A percentile compares a stretch with the other conserved stretches of the same genome.
Conservation (phyloP, 2,888 invertebrate genomes). For the Leistus spinibarbis region DNA sequence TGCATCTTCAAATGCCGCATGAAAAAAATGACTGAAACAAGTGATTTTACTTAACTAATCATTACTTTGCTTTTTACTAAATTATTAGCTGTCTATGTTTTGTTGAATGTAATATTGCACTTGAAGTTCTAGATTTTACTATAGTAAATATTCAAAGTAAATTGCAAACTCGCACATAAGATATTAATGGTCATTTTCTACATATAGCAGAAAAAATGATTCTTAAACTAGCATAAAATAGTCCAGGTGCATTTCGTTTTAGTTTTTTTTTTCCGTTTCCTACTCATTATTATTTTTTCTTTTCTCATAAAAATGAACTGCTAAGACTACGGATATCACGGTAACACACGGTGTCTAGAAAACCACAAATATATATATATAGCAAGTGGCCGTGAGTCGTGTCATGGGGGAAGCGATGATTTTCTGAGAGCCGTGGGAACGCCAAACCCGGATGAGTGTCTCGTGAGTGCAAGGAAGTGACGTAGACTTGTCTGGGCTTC, state of each 20-base stretch:
- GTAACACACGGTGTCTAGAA: background rate
- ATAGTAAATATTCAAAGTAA: too few species aligned
- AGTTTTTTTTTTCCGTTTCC: background rate
- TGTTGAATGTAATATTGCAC: too few species aligned
- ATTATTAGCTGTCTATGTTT: too few species aligned
- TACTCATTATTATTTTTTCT: background rate
- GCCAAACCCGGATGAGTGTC: constrained; percentile 8
- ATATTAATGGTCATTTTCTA: too few species aligned
- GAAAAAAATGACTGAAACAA: too few species aligned
- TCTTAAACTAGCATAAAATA: too few species aligned
- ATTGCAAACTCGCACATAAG: too few species aligned
- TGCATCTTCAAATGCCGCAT: too few species aligned
- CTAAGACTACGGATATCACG: background rate
- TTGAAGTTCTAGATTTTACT: too few species aligned
- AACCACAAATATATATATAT: background rate
- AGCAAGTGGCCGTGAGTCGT: background rate
- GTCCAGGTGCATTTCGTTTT: background rate
- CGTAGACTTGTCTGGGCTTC: constrained; percentile 34
- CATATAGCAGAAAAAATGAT: too few species aligned
- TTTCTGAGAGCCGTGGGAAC: constrained; percentile 25
- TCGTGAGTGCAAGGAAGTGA: constrained; percentile 33
- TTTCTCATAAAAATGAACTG: background rate
- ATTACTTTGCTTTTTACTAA: too few species aligned
- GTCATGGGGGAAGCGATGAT: background rate
- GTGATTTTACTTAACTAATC: too few species aligned